These are phyloP conservation scores for Lamellibrachia luymesi DNA, from an alignment of 1,140 invertebrate species.

Conservation along the genomic window DNA sequence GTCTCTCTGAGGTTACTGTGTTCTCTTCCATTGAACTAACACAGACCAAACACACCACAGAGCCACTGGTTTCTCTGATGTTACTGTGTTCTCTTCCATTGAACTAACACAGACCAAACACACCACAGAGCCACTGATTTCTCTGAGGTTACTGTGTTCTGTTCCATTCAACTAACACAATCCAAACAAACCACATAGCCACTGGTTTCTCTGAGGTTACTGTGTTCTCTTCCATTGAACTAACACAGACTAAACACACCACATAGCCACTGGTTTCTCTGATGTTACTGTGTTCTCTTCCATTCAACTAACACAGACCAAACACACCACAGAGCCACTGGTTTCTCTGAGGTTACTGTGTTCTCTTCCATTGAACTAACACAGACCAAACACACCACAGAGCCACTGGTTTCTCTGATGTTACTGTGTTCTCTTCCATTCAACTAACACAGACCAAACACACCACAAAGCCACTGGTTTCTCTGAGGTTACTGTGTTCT, in stretches of 20 bases:
- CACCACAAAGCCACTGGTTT: too few species aligned
- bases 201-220: neutral
- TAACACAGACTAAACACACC: neutral
- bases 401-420: too few species aligned
- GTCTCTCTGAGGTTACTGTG: neutral
- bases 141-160: too few species aligned
- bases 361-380: too few species aligned
- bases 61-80: neutral
- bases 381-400: too few species aligned
- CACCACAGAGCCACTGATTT: too few species aligned
- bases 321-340: too few species aligned
- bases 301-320: neutral
- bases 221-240: neutral
- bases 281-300: neutral
- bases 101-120: too few species aligned
- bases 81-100: neutral
- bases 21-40: neutral
- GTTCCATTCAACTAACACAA: neutral
- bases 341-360: too few species aligned
- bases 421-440: too few species aligned
- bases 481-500: too few species aligned
- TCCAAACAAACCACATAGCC: neutral
- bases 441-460: too few species aligned
- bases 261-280: neutral
- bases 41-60: neutral